Conservation (phyloP, 1,140 invertebrate genomes). For the Sarcophaga peregrina region DNA sequence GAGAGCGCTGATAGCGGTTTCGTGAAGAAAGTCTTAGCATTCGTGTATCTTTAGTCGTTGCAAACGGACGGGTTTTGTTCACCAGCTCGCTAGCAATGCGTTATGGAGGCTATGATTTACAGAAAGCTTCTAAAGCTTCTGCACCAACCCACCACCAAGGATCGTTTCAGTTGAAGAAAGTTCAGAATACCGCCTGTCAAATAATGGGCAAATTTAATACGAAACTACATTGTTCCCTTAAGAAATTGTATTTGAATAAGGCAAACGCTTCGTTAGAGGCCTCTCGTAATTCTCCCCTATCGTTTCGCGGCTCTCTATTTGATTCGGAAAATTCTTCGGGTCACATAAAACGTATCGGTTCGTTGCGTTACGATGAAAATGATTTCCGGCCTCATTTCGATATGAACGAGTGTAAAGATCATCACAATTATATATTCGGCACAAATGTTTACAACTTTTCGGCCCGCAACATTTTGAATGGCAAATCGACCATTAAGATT, state of each 20-base stretch:
- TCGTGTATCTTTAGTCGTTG: neutral
- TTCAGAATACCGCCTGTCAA: slow-evolving; percentile 56
- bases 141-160: slow-evolving; percentile 50
- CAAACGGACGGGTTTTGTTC: neutral
- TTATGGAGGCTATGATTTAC: slow-evolving; percentile 71
- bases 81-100: slow-evolving; percentile 65
- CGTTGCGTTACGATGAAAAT: slow-evolving; percentile 46
- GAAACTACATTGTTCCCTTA: slow-evolving; percentile 53
- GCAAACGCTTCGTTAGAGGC: neutral
- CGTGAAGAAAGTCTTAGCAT: slow-evolving; percentile 28
- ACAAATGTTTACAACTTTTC: slow-evolving; percentile 58
- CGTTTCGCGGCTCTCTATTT: slow-evolving; percentile 60
- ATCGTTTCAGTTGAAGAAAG: slow-evolving; percentile 53
- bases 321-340: slow-evolving; percentile 48
- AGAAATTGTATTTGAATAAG: slow-evolving; percentile 45
- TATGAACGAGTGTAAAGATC: slow-evolving; percentile 23
- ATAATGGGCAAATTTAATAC: slow-evolving; percentile 57
- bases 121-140: slow-evolving; percentile 68
- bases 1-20: neutral
- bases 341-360: neutral
- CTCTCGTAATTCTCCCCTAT: slow-evolving; percentile 56
- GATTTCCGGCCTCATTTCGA: slow-evolving; percentile 53
- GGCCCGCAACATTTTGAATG: slow-evolving; percentile 54
- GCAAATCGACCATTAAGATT: slow-evolving; percentile 57
- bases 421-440: slow-evolving; percentile 55